phyloP scores from a whole-genome alignment of 2,888 invertebrate species.

The Zaprionus bogoriensis region DNA sequence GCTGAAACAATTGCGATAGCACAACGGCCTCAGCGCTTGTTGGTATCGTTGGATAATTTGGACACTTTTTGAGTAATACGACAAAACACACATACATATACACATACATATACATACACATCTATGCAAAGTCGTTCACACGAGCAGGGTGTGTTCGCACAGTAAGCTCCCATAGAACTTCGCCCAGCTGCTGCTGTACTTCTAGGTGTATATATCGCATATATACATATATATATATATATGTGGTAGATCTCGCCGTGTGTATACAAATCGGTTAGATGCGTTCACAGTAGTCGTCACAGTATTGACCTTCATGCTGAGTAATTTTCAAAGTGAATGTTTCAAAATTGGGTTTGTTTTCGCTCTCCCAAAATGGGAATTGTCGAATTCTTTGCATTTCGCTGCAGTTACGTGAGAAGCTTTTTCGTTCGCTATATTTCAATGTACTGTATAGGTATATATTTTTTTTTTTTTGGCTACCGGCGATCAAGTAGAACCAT shows the following conservation, averaged over 20 bases:
- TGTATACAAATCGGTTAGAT: slow-evolving; percentile 19
- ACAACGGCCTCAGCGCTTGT: slow-evolving; percentile 18
- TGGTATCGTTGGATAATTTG: slow-evolving; percentile 45
- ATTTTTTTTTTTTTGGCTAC: background rate
- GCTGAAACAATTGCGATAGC: slow-evolving; percentile 28
- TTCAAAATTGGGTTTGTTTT: slow-evolving; percentile 34
- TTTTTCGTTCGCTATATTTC: too few relatives aligned
- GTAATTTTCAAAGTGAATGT: slow-evolving; percentile 59
- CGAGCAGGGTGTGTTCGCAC: slow-evolving; percentile 47
- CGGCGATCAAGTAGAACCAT: slow-evolving; percentile 23
- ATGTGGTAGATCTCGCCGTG: background rate
- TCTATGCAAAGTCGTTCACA: slow-evolving; percentile 5
- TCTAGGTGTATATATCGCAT: background rate
- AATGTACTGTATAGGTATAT: background rate
- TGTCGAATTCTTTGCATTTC: slow-evolving; percentile 32
- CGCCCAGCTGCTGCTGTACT: slow-evolving; percentile 32
- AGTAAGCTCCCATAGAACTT: slow-evolving; percentile 43
- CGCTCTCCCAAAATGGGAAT: slow-evolving; percentile 30
- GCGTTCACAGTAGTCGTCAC: slow-evolving; percentile 40
- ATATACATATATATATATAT: slow-evolving; percentile 1
- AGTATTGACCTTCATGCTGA: slow-evolving; percentile 70
- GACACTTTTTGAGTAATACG: slow-evolving; percentile 39
- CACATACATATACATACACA: background rate
- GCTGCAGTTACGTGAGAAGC: slow-evolving; percentile 17
- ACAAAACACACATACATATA: background rate